A percentile compares a stretch with the other conserved stretches of the same genome.
Evolutionary conservation across 2,113 vertebrate species (phyloP).

Genomic region (Clarias batrachus): DNA sequence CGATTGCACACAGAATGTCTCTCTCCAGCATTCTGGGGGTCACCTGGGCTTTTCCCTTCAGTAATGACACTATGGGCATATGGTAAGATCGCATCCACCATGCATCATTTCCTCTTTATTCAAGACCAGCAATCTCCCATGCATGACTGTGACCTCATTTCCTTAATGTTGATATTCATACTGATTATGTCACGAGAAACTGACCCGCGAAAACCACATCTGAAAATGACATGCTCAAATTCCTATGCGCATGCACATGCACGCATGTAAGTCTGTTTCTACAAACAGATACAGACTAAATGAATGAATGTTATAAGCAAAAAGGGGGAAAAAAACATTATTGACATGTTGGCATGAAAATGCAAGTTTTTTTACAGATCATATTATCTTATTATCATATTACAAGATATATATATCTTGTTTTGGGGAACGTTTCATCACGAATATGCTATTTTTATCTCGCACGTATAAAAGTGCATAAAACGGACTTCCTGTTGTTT

Average conservation of each 20-base stretch:
- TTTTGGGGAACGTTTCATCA: not conserved
- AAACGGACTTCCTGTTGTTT: slow-evolving; percentile 69
- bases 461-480: slow-evolving; percentile 57
- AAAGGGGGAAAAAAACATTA: not conserved
- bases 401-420: not conserved
- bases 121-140: slow-evolving; percentile 12
- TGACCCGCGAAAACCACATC: not conserved
- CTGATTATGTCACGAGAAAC: slow-evolving; percentile 36
- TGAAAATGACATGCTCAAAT: slow-evolving; percentile 21
- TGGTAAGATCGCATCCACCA: slow-evolving; percentile 52
- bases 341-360: not conserved
- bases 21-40: slow-evolving; percentile 21
- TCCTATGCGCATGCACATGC: not conserved
- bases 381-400: too few species aligned
- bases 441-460: slow-evolving; percentile 43
- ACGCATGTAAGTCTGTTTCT: slow-evolving; percentile 24
- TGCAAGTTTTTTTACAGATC: not conserved
- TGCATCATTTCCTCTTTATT: slow-evolving; percentile 65
- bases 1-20: slow-evolving; percentile 30
- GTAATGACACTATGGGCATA: slow-evolving; percentile 48
- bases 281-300: not conserved
- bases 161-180: slow-evolving; percentile 18
- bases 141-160: slow-evolving; percentile 42
- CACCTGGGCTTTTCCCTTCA: slow-evolving; percentile 55
- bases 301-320: not conserved